phyloP scores from a whole-genome alignment of 2,113 vertebrate genomes.

The Hucho hucho region DNA sequence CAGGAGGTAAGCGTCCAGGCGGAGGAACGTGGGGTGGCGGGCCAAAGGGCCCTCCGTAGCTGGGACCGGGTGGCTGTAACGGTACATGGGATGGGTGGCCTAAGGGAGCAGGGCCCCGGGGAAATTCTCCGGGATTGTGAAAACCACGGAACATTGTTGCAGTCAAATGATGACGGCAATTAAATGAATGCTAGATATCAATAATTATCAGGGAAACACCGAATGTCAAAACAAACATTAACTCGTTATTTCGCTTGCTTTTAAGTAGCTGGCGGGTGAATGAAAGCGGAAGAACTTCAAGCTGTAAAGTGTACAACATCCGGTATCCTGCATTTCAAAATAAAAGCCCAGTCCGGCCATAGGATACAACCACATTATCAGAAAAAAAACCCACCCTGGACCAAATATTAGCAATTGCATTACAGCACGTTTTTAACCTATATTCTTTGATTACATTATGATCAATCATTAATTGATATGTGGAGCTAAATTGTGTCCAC shows the following conservation, averaged over 20 bases:
- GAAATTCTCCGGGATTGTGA: constrained; percentile 7
- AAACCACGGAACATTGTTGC: constrained; percentile 45
- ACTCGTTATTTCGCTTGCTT: neutral
- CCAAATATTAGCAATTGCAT: too few relatives aligned
- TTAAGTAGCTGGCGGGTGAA: neutral
- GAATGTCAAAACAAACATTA: neutral
- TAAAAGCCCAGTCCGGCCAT: neutral
- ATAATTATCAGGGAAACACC: neutral
- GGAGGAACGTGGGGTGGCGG: constrained; percentile 10
- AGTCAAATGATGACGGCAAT: neutral
- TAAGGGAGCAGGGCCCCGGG: constrained; percentile 25
- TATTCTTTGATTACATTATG: too few relatives aligned
- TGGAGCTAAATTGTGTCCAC: too few relatives aligned
- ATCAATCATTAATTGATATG: too few relatives aligned
- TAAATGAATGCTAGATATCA: neutral
- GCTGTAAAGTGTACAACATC: neutral
- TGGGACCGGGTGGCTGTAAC: neutral
- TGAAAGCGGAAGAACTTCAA: neutral
- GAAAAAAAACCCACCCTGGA: neutral
- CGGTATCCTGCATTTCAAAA: neutral
- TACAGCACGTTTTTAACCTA: too few relatives aligned
- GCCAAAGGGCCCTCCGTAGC: constrained; percentile 27
- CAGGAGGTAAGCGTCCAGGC: constrained; percentile 10
- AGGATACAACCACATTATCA: too few relatives aligned
- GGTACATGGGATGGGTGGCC: constrained; percentile 1